A percentile compares a stretch with the other conserved stretches of the same genome.
These are phyloP conservation scores for Liasis olivaceus DNA, from an alignment of 2,797 vertebrate species.

Conservation along the genomic window DNA sequence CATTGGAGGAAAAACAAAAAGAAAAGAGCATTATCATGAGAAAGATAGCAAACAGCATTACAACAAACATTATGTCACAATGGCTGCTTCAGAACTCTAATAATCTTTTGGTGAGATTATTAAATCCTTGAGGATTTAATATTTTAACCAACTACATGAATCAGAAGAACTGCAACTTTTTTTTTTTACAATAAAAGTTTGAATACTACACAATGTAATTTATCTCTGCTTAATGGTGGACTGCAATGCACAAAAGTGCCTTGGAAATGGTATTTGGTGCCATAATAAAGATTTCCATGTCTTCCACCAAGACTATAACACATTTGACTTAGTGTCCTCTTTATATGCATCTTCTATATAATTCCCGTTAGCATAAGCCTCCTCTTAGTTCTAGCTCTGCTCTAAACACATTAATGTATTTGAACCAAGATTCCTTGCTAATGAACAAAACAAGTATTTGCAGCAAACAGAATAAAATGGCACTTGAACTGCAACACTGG, in stretches of 20 bases:
- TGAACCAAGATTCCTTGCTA: neutral
- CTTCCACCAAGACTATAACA: neutral
- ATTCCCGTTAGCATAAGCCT: neutral
- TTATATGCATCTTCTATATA: neutral
- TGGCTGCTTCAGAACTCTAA: neutral
- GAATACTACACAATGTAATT: neutral
- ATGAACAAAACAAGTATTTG: neutral
- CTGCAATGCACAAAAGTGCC: neutral
- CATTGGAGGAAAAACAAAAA: conserved; percentile 9
- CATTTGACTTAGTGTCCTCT: neutral
- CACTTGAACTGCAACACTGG: neutral
- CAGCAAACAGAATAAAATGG: neutral
- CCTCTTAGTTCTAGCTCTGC: neutral
- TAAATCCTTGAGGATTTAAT: neutral
- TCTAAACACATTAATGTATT: neutral
- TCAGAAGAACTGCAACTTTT: neutral
- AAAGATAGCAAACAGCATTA: neutral
- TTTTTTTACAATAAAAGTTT: neutral
- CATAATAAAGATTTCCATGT: neutral
- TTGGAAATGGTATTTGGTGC: neutral
- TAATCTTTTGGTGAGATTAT: neutral
- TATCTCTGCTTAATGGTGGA: neutral
- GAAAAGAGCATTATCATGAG: neutral
- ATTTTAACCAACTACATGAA: neutral
- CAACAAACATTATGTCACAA: neutral